Base-by-base conservation (phyloP, 2,888 invertebrate genomes). In the Zygaena filipendulae region DNA sequence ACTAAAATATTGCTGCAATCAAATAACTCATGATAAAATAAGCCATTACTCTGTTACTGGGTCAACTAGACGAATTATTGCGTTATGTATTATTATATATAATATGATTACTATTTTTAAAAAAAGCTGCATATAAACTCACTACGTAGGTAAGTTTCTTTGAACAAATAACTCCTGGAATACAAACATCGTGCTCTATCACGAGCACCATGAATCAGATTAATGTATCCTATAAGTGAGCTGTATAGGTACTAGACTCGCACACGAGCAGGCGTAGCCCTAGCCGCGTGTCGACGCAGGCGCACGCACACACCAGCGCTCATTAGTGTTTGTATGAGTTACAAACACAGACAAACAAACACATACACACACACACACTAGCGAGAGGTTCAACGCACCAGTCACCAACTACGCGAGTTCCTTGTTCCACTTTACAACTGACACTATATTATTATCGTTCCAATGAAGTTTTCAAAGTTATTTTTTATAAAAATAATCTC, bases 381-480 rank as follows among this genome's bases (percentile, higher is more conserved):
- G 33, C 45, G 40, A 52, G 67, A 66, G 70, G 79, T 77, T 77
- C 79, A 77, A 77, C 62, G 79, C 60, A 72, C 79, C 66, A 72
- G 61, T 66, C 64, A 59, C 68, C 64, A 49, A 71, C 74, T 69
- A 64, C 64, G 69, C 68, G 70, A 77, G 77, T 79, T 79, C 79
- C 77, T 79, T 77, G 77, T 79, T 79, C 77, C 66, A 79, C 77
- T 77, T 77, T 71, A 68, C 59, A 56, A 74, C 69, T 72, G 70
- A 66, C 69, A 72, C 69, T 69, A 67, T 70, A 66, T 71, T 77
- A 74, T 72, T 77, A 74, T 72, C 61, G 62, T 69, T 67, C 62
- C 66, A 69, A 63, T 62, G 60, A 52, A 62, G 66, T 67, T 68
- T 70, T 68, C 66, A 61, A 69, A 50, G n/a, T n/a, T n/a, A n/a